These are phyloP conservation scores for Myotis davidii DNA, from an alignment of 2,113 vertebrate genomes.

Conservation along the genomic window DNA sequence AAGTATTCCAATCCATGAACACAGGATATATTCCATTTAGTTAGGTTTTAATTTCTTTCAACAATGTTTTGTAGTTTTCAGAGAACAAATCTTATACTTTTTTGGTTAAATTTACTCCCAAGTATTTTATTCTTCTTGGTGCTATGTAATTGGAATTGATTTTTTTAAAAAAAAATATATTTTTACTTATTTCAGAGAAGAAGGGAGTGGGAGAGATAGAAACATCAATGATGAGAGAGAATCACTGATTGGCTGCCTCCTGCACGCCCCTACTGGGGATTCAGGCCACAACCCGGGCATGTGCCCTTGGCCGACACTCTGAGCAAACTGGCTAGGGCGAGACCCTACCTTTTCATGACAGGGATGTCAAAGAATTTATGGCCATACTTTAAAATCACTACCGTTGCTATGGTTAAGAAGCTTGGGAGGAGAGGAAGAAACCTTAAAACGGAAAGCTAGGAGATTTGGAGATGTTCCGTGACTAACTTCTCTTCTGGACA, in stretches of 20 bases:
- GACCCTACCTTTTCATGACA: too few relatives aligned
- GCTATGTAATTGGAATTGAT: not conserved
- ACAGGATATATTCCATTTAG: not conserved
- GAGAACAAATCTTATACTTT: not conserved
- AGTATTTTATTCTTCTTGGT: not conserved
- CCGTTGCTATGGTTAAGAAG: not conserved
- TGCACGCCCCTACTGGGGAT: too few relatives aligned
- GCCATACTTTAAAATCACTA: too few relatives aligned
- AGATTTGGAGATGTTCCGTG: not conserved
- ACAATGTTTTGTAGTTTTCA: not conserved
- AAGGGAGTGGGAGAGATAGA: not conserved
- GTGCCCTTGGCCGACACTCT: too few relatives aligned
- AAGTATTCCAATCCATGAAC: not conserved
- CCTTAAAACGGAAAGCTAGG: not conserved
- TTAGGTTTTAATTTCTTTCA: conserved; percentile 21
- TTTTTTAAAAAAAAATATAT: too few relatives aligned
- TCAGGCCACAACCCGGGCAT: too few relatives aligned
- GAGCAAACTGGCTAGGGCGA: too few relatives aligned
- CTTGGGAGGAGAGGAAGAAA: not conserved
- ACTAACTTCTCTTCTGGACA: not conserved
- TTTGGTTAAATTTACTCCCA: not conserved
- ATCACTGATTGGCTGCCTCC: too few relatives aligned
- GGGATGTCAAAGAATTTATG: too few relatives aligned
- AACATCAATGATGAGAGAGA: not conserved
- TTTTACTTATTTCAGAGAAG: too few relatives aligned